Evolutionary conservation across 2,113 vertebrate species (phyloP).

Genomic region (Sinocyclocheilus anophthalmus): DNA sequence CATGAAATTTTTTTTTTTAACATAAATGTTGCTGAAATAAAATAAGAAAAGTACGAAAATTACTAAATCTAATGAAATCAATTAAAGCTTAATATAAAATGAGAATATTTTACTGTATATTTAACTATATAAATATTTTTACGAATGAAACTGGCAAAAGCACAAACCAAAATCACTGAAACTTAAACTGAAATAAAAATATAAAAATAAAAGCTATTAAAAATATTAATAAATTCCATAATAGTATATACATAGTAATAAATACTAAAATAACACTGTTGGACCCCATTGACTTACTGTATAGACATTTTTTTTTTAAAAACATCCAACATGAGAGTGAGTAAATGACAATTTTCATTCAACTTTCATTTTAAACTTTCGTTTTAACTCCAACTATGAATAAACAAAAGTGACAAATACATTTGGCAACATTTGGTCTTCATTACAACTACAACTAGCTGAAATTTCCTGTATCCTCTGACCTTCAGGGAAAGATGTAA

Average conservation of each 20-base stretch:
- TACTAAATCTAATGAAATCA: background rate
- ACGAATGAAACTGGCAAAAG: background rate
- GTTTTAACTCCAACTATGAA: background rate
- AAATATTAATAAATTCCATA: background rate
- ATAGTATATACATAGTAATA: background rate
- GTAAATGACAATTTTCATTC: background rate
- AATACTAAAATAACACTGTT: background rate
- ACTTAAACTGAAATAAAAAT: background rate
- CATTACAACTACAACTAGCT: conserved; percentile 16
- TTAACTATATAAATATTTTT: too few relatives aligned
- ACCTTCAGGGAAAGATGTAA: conserved; percentile 46
- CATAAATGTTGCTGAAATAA: background rate
- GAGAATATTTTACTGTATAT: background rate
- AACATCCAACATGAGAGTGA: background rate
- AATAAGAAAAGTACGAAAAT: background rate
- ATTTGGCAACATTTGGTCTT: conserved; percentile 24
- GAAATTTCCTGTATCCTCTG: conserved; percentile 36
- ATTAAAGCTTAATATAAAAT: background rate
- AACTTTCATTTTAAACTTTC: background rate
- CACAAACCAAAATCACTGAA: background rate
- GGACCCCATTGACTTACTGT: background rate
- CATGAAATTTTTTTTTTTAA: too few relatives aligned
- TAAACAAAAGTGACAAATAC: background rate
- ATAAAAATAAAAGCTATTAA: background rate
- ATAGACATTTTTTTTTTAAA: background rate